These are phyloP conservation scores for Melanerpes formicivorus DNA, from an alignment of 2,113 vertebrate genomes.

Conservation along the genomic window DNA sequence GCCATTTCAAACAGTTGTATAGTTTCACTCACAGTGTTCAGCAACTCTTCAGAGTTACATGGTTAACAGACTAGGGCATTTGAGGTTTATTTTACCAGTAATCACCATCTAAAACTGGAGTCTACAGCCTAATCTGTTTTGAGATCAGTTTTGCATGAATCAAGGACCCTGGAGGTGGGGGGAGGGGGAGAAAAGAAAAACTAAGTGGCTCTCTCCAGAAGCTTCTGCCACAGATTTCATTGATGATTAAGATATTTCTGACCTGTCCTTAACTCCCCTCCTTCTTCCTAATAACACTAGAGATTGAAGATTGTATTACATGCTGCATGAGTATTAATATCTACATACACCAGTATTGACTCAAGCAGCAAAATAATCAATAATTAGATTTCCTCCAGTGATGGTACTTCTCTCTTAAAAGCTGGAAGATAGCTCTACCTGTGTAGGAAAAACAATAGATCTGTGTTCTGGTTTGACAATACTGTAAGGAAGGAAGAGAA, in stretches of 20 bases:
- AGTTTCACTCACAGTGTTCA: not conserved
- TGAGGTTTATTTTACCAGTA: constrained; percentile 7
- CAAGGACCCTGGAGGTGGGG: not conserved
- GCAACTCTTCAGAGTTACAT: not conserved
- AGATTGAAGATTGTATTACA: not conserved
- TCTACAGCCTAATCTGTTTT: constrained; percentile 36
- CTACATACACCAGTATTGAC: not conserved
- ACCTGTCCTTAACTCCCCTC: constrained; percentile 47
- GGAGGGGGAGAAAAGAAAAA: no score
- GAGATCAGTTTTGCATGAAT: constrained; percentile 24
- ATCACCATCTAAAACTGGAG: constrained; percentile 18
- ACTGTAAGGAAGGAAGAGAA: not conserved
- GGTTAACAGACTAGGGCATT: constrained; percentile 13
- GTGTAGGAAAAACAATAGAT: not conserved
- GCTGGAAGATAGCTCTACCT: not conserved
- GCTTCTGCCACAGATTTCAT: constrained; percentile 42
- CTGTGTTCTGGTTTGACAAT: not conserved
- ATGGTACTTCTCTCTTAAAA: not conserved
- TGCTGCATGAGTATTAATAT: not conserved
- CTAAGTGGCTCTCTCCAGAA: constrained; percentile 20
- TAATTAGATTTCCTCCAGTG: not conserved
- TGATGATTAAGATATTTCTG: constrained; percentile 39
- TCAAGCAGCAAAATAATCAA: not conserved
- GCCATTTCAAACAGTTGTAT: not conserved
- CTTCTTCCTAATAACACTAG: not conserved